phyloP scores from a whole-genome alignment of 2,888 invertebrate genomes.

The Calliphora vomitoria region DNA sequence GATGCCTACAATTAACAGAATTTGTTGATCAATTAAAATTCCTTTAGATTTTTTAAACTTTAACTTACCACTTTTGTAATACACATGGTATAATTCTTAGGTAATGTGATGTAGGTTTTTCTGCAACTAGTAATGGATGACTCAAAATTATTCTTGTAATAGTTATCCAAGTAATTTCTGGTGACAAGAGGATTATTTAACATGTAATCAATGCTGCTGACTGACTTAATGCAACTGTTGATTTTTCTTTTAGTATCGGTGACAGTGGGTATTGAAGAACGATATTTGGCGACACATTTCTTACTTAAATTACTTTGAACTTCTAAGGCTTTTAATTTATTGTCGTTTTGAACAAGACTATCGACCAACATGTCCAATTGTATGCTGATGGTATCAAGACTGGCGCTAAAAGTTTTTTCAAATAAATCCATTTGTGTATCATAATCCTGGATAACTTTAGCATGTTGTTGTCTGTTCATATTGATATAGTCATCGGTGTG shows the following conservation, averaged over 20 bases:
- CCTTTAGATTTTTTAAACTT: background rate
- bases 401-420: slow-evolving; percentile 17
- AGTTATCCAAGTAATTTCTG: slow-evolving; percentile 49
- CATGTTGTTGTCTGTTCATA: slow-evolving; percentile 66
- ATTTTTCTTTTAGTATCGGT: slow-evolving; percentile 41
- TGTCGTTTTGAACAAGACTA: slow-evolving; percentile 49
- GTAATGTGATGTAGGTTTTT: background rate
- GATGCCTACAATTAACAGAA: slow-evolving; percentile 14
- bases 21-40: background rate
- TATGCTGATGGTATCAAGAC: slow-evolving; percentile 45
- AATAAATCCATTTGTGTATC: slow-evolving; percentile 49
- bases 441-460: slow-evolving; percentile 50
- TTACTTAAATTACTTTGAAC: slow-evolving; percentile 50
- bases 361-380: slow-evolving; percentile 45
- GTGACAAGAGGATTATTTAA: background rate
- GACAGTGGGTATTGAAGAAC: slow-evolving; percentile 33
- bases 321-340: slow-evolving; percentile 53
- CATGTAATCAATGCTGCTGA: slow-evolving; percentile 10
- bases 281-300: slow-evolving; percentile 72
- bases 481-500: slow-evolving; percentile 60
- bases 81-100: slow-evolving; percentile 32
- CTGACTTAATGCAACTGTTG: slow-evolving; percentile 45
- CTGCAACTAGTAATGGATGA: background rate
- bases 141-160: slow-evolving; percentile 64
- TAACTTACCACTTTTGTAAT: slow-evolving; percentile 33